Evolutionary conservation across 1,140 invertebrate genomes (phyloP), one percentile per base, ranked within the genome.

Genomic region (Caerostris darwini): DNA sequence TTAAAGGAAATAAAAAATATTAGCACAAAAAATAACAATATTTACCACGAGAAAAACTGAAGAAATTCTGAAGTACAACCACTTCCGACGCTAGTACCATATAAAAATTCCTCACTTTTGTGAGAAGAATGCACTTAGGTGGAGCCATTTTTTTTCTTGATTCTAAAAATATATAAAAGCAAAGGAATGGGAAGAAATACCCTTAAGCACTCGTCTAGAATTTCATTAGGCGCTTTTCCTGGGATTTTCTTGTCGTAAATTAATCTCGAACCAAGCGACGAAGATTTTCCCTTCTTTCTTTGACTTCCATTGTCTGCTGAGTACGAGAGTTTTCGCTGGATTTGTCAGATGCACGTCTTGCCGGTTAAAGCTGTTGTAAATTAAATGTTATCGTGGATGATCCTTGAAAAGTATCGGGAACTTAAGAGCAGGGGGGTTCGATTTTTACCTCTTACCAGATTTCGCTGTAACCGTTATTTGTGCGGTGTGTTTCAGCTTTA

Each of bases 141-240:
- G 54, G 56, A 34, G 34, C 34, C 34, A 7, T 56, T 54, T 57
- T 83, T 83, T 83, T 83, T 83, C n/a, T n/a, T n/a, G n/a, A 53
- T 19, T 83, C 54, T 3, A 6, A 83, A n/a, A 83, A 83, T 57
- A 58, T 7, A 81, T 12, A 53, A 81, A 53, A 57, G n/a, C 7
- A 77, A 77, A 7, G 34, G 34, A 88, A 88, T 34, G 34, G 53
- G 58, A 64, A 88, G 59, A 88, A 88, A 88, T 64, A 19, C 12
- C 86, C 58, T 64, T 12, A 61, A 64, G 58, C 58, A 19, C 34
- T 34, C 6, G 19, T 64, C 59, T 53, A 67, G 61, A 64, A 88
- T 88, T 88, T 88, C 86, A 88, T 88, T 88, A 88, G 86, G 86
- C n/a, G 34, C 34, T 34, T 34, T 34, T 34, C 34, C 34, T 34